Evolutionary conservation across 2,888 invertebrate species (phyloP).

Genomic region (Atethmia centrago): DNA sequence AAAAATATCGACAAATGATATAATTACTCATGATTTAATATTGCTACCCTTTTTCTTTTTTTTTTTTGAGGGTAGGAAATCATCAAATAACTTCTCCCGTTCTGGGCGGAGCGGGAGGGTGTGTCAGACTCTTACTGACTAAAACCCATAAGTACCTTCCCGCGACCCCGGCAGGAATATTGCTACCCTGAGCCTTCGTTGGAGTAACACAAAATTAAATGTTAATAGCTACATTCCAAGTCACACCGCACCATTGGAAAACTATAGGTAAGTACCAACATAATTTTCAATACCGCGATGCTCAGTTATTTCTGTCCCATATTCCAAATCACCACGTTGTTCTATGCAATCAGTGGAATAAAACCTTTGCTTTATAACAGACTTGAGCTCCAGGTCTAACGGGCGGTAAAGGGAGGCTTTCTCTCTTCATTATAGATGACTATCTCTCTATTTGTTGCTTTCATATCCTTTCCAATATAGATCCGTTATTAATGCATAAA

Average conservation of each 20-base stretch:
- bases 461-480: slow-evolving; percentile 56
- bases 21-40: background rate
- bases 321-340: slow-evolving; percentile 39
- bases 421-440: slow-evolving; percentile 61
- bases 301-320: slow-evolving; percentile 38
- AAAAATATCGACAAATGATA: background rate
- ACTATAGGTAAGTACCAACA: background rate
- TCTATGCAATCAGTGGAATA: slow-evolving; percentile 64
- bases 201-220: background rate
- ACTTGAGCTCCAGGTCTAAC: slow-evolving; percentile 66
- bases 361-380: slow-evolving; percentile 60
- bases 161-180: no score
- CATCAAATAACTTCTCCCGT: no score
- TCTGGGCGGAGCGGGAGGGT: no score
- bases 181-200: background rate
- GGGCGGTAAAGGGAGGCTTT: slow-evolving; percentile 68
- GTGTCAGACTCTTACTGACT: no score
- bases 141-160: no score
- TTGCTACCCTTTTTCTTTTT: no score
- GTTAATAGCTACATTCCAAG: background rate
- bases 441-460: slow-evolving; percentile 53
- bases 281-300: slow-evolving; percentile 17
- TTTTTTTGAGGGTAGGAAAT: no score
- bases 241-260: background rate
- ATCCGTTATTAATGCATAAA: slow-evolving; percentile 37